phyloP scores from a whole-genome alignment of 1,140 invertebrate species.

The Brachionus koreanus region DNA sequence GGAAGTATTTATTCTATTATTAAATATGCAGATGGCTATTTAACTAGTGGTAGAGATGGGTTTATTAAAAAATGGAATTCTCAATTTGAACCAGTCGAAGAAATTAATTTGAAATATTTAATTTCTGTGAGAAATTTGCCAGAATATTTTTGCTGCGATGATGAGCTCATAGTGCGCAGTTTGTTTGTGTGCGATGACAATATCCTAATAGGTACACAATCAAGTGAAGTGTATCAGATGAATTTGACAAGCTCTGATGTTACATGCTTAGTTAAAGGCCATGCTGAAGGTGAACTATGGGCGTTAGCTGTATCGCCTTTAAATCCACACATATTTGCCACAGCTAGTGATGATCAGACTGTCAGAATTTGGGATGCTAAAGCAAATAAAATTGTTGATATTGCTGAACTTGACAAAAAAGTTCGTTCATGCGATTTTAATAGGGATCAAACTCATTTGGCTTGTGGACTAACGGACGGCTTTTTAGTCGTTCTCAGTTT shows the following conservation, averaged over 20 bases:
- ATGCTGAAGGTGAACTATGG: slow-evolving; percentile 59
- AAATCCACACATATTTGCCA: slow-evolving; percentile 56
- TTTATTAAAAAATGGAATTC: slow-evolving; percentile 53
- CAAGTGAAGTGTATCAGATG: slow-evolving; percentile 57
- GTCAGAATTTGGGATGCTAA: slow-evolving; percentile 47
- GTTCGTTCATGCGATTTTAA: slow-evolving; percentile 57
- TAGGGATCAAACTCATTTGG: slow-evolving; percentile 53
- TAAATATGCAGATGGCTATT: slow-evolving; percentile 53
- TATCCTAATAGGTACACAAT: slow-evolving; percentile 55
- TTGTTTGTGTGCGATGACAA: neutral
- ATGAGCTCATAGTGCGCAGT: slow-evolving; percentile 18
- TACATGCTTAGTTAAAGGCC: slow-evolving; percentile 54
- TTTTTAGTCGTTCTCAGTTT: neutral
- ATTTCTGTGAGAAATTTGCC: slow-evolving; percentile 43
- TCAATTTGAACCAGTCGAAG: slow-evolving; percentile 53
- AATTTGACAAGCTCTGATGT: slow-evolving; percentile 49
- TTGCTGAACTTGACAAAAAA: slow-evolving; percentile 53
- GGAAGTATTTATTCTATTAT: slow-evolving; percentile 55
- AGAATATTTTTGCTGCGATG: slow-evolving; percentile 18
- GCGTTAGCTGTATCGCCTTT: slow-evolving; percentile 55
- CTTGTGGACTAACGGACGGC: slow-evolving; percentile 55
- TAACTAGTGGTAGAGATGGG: slow-evolving; percentile 57
- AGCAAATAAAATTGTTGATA: slow-evolving; percentile 51
- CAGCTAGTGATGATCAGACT: slow-evolving; percentile 59
- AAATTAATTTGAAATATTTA: slow-evolving; percentile 51